Conservation (phyloP, 2,113 vertebrate species). For the Brachypteracias leptosomus region DNA sequence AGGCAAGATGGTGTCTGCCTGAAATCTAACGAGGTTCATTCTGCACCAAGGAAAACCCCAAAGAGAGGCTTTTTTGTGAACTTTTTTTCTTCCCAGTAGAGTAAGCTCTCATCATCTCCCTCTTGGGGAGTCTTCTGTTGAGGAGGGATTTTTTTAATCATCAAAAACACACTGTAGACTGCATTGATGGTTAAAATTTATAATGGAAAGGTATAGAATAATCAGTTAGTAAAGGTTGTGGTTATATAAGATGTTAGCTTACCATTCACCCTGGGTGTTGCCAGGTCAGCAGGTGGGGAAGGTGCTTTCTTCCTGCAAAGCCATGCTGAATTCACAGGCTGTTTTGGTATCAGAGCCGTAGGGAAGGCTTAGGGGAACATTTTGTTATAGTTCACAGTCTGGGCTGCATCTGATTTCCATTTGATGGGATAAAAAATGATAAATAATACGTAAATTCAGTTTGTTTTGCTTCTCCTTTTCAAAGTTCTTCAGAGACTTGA, state of each 20-base stretch:
- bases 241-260: neutral
- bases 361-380: neutral
- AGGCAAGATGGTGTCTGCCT: neutral
- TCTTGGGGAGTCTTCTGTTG: neutral
- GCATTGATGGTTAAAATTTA: neutral
- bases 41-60: neutral
- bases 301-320: neutral
- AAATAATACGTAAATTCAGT: constrained; percentile 27
- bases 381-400: constrained; percentile 34
- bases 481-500: constrained; percentile 19
- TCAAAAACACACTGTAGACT: neutral
- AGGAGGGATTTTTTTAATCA: neutral
- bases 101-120: neutral
- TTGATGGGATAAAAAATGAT: constrained; percentile 44
- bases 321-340: neutral
- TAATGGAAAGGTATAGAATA: neutral
- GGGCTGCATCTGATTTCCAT: constrained; percentile 28
- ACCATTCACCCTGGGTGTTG: neutral
- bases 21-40: neutral
- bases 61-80: neutral
- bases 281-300: neutral
- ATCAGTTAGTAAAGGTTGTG: neutral
- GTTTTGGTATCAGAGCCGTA: neutral
- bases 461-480: constrained; percentile 31
- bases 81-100: neutral